phyloP scores from a whole-genome alignment of 2,888 invertebrate genomes.

The Linyphia triangularis region DNA sequence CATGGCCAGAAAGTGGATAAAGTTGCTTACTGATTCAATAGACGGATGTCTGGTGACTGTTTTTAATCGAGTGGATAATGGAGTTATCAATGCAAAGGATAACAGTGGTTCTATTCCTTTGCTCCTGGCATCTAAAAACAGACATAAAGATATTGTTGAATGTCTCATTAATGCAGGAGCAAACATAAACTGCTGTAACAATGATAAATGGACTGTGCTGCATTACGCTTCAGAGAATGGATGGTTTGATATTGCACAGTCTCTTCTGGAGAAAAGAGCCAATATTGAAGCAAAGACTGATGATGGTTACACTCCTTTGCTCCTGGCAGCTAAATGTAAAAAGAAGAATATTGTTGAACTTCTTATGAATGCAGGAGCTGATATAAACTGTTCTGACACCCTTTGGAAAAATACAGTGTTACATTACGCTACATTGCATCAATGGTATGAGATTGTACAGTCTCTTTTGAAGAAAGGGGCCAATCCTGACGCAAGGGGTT shows the following conservation, averaged over 20 bases:
- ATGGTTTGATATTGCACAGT: not conserved
- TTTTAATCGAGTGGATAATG: not conserved
- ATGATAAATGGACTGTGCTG: not conserved
- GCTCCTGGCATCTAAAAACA: constrained; percentile 86
- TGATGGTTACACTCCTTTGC: constrained; percentile 1
- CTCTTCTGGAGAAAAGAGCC: not conserved
- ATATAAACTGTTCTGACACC: too few relatives aligned
- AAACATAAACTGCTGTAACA: not conserved
- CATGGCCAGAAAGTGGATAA: too few relatives aligned
- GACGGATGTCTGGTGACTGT: not conserved
- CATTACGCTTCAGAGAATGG: not conserved
- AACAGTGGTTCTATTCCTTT: constrained; percentile 92
- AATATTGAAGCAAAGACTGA: not conserved
- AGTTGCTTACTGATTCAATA: not conserved
- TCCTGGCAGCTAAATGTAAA: not conserved
- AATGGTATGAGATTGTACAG: not conserved
- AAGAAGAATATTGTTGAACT: not conserved
- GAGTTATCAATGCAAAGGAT: constrained; percentile 86
- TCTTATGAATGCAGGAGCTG: not conserved
- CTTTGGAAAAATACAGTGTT: not conserved
- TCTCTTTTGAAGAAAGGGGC: not conserved
- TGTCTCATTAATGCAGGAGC: not conserved
- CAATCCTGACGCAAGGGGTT: constrained; percentile 1
- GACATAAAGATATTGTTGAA: not conserved
- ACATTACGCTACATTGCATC: not conserved